Evolutionary conservation across 1,140 invertebrate species (phyloP), one percentile per base, ranked within the genome.

Genomic region (Drosophila tsacasi): DNA sequence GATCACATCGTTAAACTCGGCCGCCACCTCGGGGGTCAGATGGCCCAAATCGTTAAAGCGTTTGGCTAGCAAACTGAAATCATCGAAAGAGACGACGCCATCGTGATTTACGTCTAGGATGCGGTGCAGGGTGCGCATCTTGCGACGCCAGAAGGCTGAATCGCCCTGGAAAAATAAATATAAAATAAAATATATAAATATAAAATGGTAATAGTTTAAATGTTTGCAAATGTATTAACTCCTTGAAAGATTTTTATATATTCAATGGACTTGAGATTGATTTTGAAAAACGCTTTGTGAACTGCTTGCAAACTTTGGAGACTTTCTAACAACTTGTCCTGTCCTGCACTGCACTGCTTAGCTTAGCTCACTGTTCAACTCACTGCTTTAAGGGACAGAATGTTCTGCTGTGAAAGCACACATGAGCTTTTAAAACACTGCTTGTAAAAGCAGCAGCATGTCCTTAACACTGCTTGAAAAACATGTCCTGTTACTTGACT

Each of bases 91-190:
- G 71, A 97, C 95, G 50, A 97, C 95, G n/a, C 97, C 96, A 83
- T 97, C 97, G 87, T 97, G 97, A 92, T 97, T 97, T 8, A 97
- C 94, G 89, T 97, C 97, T 78, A 97, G 93, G 76, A 97, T 95
- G 71, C 95, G 95, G 92, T 97, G 96, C 52, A 97, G 94, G 19
- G 96, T 97, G 35, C 98, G 96, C 95, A 98, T 98, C 93, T 98
- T 98, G 77, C 96, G 94, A 68, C 96, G 94, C 97, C 98, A 99
- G 93, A 99, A 98, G 69, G 96, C 95, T 5, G 97, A 96, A 62
- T 95, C 94, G 27, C 96, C 96, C 95, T 98, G 85, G 44, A 76
- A 54, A 15, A 0, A 46, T 72, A 46, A 25, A 13, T 1, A 30
- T 4, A 62, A 23, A 44, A 44, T n/a, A 10, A 15, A 46, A 42